Base-by-base conservation (phyloP, 1,140 invertebrate genomes). In the Acyrthosiphon pisum region DNA sequence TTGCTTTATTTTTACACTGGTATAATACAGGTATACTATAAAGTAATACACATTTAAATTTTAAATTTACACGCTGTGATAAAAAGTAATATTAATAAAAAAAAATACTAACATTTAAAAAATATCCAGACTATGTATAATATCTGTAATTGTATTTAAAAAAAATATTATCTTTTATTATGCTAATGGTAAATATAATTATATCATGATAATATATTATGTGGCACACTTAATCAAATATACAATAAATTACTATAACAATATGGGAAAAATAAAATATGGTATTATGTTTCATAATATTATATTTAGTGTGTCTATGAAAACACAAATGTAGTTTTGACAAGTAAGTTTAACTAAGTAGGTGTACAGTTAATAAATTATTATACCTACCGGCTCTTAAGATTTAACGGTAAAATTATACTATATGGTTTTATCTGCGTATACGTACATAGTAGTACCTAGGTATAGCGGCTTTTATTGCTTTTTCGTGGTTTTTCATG, bases 321-420 rank as follows among this genome's bases (percentile, higher is more conserved):
- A 41, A 35, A 83, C 76, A 83, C 76, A 83, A 83, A 83, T 37
- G 22, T 83, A 83, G 35, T 83, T 83, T 83, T 23, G 76, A 83
- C 76, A 83, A 83, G 76, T 20, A 37, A 83, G 76, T 83, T 83
- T 83, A 37, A 83, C 35, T 37, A 81, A 81, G 35, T 37, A 81
- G 37, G 35, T 81, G 41, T 83, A 37, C 35, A 83, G n/a, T 83
- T 83, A 23, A 22, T 83, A 83, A 83, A 83, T 37, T 83, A 83
- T 83, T 37, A 23, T 37, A 83, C 35, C 76, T 37, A 81, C 35
- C 20, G 23, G 76, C 76, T 35, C 20, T 83, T 37, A 35, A 83
- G 76, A 35, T 83, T 83, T 83, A 83, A 83, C 76, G 18, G 35
- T 37, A 37, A 23, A 37, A 37, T 83, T 83, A 37, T 83, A 37